Evolutionary conservation across 1,140 invertebrate species (phyloP), one percentile per base, ranked within the genome.

Genomic region (Arctopsyche grandis): DNA sequence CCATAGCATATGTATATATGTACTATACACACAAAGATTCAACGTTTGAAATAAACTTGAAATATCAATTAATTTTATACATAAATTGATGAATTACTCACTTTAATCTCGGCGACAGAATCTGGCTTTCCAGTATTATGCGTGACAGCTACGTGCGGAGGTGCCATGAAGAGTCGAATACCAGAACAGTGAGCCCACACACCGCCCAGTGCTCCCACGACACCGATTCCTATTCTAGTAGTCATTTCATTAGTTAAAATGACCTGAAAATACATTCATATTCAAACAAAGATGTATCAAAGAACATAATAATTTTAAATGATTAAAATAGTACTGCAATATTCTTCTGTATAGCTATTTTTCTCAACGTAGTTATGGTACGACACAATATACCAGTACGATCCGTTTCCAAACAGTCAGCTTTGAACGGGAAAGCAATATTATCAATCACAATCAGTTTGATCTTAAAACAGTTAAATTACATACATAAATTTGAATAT

Each of bases 181-280:
- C 86, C 86, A 77, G 86, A 86, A 56, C 87, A 85, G 80, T 89
- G 89, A 0, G 86, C 83, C 86, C 88, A 88, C 10, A 85, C 85
- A 77, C 89, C 89, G 0, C 89, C 89, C n/a, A 89, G 69, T 5
- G 88, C 84, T 0, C 86, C 87, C 0, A 84, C 80, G 0, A 85
- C 85, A 0, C 84, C 83, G 22, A 87, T 80, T 10, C 88, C 86
- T 21, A 88, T 79, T 44, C 89, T 84, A 4, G 88, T 88, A 10
- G 88, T 90, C 85, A 90, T 87, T 81, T 90, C 89, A 82, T 90
- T 91, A 70, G 89, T 89, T 16, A 90, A 44, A 0, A 90, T 84
- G 0, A 90, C 84, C 90, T 90, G 77, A 60, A 48, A 78, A 52
- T 43, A 44, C 19, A 38, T 48, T 9, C 43, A 12, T 43, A 10